Percentiles rank a stretch among this genome's conserved stretches.
These are phyloP conservation scores for Australoheros facetus DNA, from an alignment of 2,797 vertebrate genomes.

Conservation along the genomic window DNA sequence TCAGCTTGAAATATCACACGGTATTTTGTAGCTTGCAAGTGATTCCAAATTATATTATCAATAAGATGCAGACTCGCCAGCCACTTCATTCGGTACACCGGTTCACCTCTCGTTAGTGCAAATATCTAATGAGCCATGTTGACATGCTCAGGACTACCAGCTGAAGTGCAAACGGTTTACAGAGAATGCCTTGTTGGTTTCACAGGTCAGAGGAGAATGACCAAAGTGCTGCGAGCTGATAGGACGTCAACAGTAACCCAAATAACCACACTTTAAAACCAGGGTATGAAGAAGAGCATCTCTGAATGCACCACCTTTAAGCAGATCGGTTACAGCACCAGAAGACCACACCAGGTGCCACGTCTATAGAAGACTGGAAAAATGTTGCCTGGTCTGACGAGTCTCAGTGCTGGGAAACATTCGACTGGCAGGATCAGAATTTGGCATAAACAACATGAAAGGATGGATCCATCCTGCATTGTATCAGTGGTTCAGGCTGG, in stretches of 20 bases:
- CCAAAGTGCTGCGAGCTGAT: not conserved
- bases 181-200: not conserved
- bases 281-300: too few species aligned
- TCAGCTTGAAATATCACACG: not conserved
- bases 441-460: conserved; percentile 48
- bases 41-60: not conserved
- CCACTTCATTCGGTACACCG: not conserved
- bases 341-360: too few species aligned
- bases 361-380: not conserved
- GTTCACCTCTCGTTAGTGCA: too few species aligned
- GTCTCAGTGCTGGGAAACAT: conserved; percentile 25
- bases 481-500: not conserved
- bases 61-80: not conserved
- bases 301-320: too few species aligned
- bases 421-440: conserved; percentile 40
- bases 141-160: not conserved
- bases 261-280: not conserved
- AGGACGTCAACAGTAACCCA: not conserved
- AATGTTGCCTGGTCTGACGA: not conserved
- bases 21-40: not conserved
- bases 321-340: not conserved
- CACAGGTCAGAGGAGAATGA: not conserved
- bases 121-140: too few species aligned
- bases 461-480: conserved; percentile 13
- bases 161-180: not conserved